A percentile compares a stretch with the other conserved stretches of the same genome.
Conservation (phyloP, 2,888 invertebrate species). For the Itoplectis maculator region DNA sequence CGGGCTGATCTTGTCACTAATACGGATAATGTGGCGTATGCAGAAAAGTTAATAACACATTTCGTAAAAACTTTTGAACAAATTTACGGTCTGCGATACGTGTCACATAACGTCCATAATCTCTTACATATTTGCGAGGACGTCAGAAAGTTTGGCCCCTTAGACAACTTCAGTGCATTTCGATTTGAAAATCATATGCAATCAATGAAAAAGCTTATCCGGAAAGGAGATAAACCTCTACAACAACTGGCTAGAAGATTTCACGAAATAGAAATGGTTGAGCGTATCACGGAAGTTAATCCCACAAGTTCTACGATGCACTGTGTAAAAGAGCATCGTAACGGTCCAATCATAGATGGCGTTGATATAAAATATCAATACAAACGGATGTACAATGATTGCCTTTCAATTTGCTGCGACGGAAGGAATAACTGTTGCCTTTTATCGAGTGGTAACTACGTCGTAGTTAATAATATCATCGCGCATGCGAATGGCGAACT, state of each 20-base stretch:
- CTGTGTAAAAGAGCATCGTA: neutral
- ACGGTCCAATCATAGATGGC: constrained; percentile 9
- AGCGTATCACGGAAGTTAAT: neutral
- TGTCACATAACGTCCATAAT: constrained; percentile 35
- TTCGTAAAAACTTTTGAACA: constrained; percentile 12
- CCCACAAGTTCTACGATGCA: neutral
- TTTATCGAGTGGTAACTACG: neutral
- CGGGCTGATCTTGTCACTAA: neutral
- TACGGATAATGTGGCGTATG: neutral
- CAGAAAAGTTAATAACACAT: constrained; percentile 5
- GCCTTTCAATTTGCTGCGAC: neutral
- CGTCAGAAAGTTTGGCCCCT: constrained; percentile 28
- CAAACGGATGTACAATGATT: constrained; percentile 4
- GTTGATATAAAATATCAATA: neutral
- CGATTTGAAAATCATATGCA: constrained; percentile 33
- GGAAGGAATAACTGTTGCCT: constrained; percentile 8
- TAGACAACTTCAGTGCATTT: constrained; percentile 40
- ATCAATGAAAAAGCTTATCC: constrained; percentile 15
- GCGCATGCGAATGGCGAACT: constrained; percentile 5
- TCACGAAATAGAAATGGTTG: constrained; percentile 26
- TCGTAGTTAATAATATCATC: neutral
- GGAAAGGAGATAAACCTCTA: constrained; percentile 31
- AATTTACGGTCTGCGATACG: neutral
- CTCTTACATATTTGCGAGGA: constrained; percentile 31
- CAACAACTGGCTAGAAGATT: constrained; percentile 8